These are phyloP conservation scores for Acheta domesticus DNA, from an alignment of 2,888 invertebrate genomes.

Conservation along the genomic window DNA sequence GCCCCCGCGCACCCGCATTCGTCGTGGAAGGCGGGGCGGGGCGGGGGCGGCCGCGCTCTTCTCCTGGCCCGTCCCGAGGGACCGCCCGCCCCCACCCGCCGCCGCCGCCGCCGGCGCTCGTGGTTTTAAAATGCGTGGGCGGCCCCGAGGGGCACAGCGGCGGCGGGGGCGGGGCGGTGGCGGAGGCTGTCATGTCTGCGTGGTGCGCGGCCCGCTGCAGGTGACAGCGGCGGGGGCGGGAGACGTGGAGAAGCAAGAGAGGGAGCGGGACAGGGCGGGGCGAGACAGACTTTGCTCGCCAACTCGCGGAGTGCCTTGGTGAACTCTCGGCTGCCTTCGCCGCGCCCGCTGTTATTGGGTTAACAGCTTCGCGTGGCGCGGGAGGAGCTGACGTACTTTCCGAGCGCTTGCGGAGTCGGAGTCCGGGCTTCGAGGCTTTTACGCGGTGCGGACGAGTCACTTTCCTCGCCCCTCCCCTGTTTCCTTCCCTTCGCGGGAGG, in stretches of 20 bases:
- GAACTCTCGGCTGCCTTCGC: neutral
- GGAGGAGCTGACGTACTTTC: neutral
- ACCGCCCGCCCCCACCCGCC: too few relatives aligned
- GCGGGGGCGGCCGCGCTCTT: too few relatives aligned
- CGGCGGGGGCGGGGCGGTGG: neutral
- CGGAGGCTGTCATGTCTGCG: neutral
- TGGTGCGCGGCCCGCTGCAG: neutral
- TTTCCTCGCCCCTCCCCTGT: too few relatives aligned
- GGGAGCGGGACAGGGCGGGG: neutral
- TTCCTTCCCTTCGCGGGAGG: too few relatives aligned
- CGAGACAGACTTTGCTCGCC: neutral
- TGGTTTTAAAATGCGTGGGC: slow-evolving; percentile 11
- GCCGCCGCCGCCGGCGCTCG: neutral
- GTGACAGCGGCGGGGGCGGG: neutral
- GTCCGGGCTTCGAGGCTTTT: too few relatives aligned
- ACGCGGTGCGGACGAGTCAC: too few relatives aligned
- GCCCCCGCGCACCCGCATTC: too few relatives aligned
- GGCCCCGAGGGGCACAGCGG: neutral
- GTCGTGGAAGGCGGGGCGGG: too few relatives aligned
- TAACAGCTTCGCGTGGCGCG: slow-evolving; percentile 5
- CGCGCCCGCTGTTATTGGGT: slow-evolving; percentile 2
- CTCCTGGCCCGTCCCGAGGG: too few relatives aligned
- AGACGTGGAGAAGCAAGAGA: neutral
- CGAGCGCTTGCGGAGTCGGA: too few relatives aligned
- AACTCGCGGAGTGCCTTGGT: slow-evolving; percentile 4